Evolutionary conservation across 2,797 vertebrate species (phyloP).

Genomic region (Cichlasoma orientale): DNA sequence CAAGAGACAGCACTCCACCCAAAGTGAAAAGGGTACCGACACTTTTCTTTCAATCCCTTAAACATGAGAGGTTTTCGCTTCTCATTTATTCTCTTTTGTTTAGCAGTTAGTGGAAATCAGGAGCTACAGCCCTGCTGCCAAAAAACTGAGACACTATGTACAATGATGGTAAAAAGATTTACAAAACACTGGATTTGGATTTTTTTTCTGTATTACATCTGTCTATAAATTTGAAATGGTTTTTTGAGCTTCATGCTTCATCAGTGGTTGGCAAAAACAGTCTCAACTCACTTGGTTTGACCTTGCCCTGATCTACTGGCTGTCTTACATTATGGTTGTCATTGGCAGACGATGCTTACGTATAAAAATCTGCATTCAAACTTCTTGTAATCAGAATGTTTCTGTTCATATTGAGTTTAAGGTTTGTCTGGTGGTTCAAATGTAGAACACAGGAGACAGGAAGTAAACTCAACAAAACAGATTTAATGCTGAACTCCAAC

Average conservation of each 20-base stretch:
- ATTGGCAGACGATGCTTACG: too few species aligned
- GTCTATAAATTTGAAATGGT: neutral
- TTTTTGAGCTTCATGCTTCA: neutral
- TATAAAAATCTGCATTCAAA: too few species aligned
- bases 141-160: neutral
- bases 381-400: neutral
- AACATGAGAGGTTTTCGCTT: neutral
- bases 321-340: too few species aligned
- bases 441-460: too few species aligned
- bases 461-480: too few species aligned
- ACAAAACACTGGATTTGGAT: neutral
- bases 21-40: neutral
- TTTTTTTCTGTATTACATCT: neutral
- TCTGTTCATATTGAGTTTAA: neutral
- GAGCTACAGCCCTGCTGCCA: neutral
- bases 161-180: neutral
- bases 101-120: neutral
- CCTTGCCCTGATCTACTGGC: too few species aligned
- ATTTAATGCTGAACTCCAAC: too few species aligned
- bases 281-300: too few species aligned
- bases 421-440: neutral
- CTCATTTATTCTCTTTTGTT: neutral
- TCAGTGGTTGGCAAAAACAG: too few species aligned
- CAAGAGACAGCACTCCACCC: neutral
- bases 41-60: neutral